These are phyloP conservation scores for Lethrus apterus DNA, from an alignment of 1,140 invertebrate genomes.

Conservation along the genomic window DNA sequence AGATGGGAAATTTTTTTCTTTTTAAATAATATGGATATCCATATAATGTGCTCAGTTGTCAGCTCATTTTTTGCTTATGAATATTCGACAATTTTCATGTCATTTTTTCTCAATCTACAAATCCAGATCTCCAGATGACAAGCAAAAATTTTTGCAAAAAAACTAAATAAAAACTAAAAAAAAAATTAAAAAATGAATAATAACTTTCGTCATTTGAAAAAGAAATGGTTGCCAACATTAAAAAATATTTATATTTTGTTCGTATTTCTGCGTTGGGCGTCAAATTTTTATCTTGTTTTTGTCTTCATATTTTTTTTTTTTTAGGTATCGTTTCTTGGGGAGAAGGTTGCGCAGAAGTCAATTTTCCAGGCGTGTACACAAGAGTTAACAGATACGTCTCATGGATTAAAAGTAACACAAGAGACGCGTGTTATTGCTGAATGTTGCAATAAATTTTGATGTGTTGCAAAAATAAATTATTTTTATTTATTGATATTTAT, in stretches of 20 bases:
- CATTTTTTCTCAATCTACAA: too few relatives aligned
- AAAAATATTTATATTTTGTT: neutral
- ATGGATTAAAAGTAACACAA: constrained; percentile 63
- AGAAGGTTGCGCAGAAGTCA: constrained; percentile 68
- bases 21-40: too few relatives aligned
- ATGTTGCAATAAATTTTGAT: constrained; percentile 9
- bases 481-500: too few relatives aligned
- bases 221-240: neutral
- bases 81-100: too few relatives aligned
- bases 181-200: too few relatives aligned
- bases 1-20: constrained; percentile 14
- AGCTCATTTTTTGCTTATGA: too few relatives aligned
- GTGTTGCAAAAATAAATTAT: neutral
- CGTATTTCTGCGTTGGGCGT: neutral
- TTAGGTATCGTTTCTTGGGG: constrained; percentile 71
- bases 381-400: constrained; percentile 67
- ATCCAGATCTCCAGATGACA: neutral
- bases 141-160: neutral
- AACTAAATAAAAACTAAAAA: neutral
- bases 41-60: too few relatives aligned
- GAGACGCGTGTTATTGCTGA: constrained; percentile 64
- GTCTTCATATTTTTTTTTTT: constrained; percentile 21
- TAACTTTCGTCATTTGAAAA: neutral
- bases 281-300: neutral
- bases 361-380: constrained; percentile 80